Evolutionary conservation across 2,113 vertebrate species (phyloP).

Genomic region (Cinclus mexicanus): DNA sequence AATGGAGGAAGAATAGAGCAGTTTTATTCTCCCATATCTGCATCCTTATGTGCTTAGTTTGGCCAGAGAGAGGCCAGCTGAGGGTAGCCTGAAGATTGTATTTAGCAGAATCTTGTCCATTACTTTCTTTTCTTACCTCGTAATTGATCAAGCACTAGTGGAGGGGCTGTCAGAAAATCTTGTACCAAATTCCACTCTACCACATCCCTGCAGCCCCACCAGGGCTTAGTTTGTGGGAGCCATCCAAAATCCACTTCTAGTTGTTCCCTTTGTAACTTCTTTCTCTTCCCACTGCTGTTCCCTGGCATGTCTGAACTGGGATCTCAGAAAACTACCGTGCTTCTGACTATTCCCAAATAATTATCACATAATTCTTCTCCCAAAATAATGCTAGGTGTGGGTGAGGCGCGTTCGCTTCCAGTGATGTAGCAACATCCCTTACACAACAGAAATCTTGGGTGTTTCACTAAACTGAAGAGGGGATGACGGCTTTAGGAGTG

Average conservation of each 20-base stretch:
- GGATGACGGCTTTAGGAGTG: not conserved
- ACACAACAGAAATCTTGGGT: conserved; percentile 17
- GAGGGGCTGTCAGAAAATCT: not conserved
- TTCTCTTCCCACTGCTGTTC: not conserved
- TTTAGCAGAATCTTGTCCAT: not conserved
- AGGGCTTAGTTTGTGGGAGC: not conserved
- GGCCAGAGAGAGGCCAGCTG: not conserved
- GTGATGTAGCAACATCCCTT: conserved; percentile 51
- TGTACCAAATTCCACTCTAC: not conserved
- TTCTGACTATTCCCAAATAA: conserved; percentile 48
- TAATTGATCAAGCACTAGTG: not conserved
- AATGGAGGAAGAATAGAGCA: not conserved
- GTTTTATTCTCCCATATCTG: not conserved
- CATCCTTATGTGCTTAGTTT: rapidly evolving
- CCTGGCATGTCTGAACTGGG: conserved; percentile 22
- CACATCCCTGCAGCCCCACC: not conserved
- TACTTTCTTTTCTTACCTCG: not conserved
- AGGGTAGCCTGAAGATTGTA: not conserved
- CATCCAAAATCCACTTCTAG: not conserved
- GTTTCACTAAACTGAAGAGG: conserved; percentile 5
- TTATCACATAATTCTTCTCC: conserved; percentile 33
- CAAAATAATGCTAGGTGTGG: conserved; percentile 50
- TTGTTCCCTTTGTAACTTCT: not conserved
- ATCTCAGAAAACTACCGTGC: not conserved
- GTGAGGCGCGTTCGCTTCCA: not conserved